Conservation (phyloP, 2,888 invertebrate genomes). For the Gisinianus flammeolus region DNA sequence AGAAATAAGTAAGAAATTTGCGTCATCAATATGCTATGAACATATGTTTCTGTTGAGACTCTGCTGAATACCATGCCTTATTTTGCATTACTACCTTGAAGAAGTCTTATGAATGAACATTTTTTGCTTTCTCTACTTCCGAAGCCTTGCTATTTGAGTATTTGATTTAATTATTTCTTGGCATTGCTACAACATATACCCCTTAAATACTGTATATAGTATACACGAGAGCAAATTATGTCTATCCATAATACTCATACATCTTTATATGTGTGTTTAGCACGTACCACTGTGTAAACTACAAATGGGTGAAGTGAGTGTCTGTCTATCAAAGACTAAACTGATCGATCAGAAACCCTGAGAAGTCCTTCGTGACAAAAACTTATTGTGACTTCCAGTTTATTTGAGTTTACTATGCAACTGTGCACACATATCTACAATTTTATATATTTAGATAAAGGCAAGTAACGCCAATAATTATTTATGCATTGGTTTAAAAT, state of each 20-base stretch:
- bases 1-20: not conserved
- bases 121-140: not conserved
- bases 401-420: too few relatives aligned
- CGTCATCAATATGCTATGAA: not conserved
- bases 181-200: too few relatives aligned
- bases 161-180: conserved; percentile 14
- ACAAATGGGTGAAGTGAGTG: not conserved
- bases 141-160: conserved; percentile 1
- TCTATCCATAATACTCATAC: not conserved
- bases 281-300: not conserved
- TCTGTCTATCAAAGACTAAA: not conserved
- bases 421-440: too few relatives aligned
- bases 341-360: not conserved
- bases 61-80: not conserved
- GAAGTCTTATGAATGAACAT: conserved; percentile 6
- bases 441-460: too few relatives aligned
- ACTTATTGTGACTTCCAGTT: too few relatives aligned
- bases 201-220: not conserved
- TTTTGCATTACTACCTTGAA: not conserved
- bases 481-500: too few relatives aligned
- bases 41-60: not conserved
- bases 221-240: not conserved
- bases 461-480: too few relatives aligned
- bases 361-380: not conserved
- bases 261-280: not conserved